A percentile compares a stretch with the other conserved stretches of the same genome.
Conservation (phyloP, 2,113 vertebrate genomes). For the Tetrao urogallus region DNA sequence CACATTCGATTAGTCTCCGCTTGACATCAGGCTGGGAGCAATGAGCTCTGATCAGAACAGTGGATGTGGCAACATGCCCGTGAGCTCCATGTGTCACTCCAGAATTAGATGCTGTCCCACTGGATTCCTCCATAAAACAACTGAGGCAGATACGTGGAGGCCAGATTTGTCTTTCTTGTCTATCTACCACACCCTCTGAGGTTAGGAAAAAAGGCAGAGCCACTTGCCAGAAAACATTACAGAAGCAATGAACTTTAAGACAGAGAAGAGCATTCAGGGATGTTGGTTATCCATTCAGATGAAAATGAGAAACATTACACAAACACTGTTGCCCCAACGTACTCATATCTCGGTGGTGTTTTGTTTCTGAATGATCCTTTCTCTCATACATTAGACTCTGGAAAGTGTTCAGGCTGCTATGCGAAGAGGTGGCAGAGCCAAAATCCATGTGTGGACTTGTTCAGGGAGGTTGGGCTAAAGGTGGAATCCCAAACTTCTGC, state of each 20-base stretch:
- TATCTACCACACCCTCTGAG: not conserved
- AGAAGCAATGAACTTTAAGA: not conserved
- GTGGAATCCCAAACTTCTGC: not conserved
- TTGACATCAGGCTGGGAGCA: slow-evolving; percentile 56
- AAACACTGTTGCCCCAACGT: not conserved
- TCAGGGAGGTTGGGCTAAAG: not conserved
- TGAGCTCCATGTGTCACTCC: slow-evolving; percentile 39
- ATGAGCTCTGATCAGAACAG: not conserved
- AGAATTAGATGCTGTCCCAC: not conserved
- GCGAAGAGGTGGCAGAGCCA: not conserved
- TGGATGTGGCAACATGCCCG: not conserved
- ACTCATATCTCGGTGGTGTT: not conserved
- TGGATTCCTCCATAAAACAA: not conserved
- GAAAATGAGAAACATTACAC: not conserved
- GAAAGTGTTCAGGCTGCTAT: not conserved
- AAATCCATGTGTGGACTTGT: not conserved
- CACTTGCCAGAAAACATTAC: not conserved
- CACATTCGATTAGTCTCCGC: slow-evolving; percentile 50
- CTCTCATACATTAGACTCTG: not conserved
- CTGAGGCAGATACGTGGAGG: not conserved
- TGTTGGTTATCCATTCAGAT: not conserved
- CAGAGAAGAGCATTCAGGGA: not conserved
- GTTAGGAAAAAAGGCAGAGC: not conserved
- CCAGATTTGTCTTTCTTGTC: not conserved
- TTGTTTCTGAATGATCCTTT: not conserved